Percentiles rank a stretch among this genome's conserved stretches.
phyloP scores from a whole-genome alignment of 1,140 invertebrate genomes.

The Nasonia vitripennis region DNA sequence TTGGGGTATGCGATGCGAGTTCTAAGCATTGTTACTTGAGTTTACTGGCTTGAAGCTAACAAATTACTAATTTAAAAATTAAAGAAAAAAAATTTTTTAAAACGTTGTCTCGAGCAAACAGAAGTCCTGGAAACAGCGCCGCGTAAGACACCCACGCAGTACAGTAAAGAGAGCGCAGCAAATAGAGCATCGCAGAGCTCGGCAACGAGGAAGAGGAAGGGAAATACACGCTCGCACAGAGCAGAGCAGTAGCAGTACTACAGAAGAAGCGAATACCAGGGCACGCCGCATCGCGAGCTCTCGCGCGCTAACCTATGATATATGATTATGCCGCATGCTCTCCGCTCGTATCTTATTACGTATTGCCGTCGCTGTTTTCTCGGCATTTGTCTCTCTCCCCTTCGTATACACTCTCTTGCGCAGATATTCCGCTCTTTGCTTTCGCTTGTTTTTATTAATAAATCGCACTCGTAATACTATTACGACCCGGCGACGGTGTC shows the following conservation, averaged over 20 bases:
- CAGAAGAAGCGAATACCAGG: conserved; percentile 15
- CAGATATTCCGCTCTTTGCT: background rate
- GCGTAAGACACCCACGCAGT: background rate
- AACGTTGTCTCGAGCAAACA: background rate
- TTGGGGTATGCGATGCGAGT: background rate
- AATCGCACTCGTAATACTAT: conserved; percentile 32
- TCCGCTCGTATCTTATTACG: conserved; percentile 67
- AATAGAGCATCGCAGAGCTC: background rate
- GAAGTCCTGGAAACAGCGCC: background rate
- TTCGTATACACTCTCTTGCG: background rate
- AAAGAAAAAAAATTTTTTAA: background rate
- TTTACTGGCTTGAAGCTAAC: too few relatives aligned
- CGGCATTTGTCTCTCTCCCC: conserved; percentile 47
- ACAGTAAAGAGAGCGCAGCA: background rate
- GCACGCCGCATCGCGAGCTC: conserved; percentile 40
- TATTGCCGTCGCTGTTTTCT: conserved; percentile 59
- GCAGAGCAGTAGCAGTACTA: too few relatives aligned
- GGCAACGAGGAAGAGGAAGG: background rate
- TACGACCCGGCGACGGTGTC: background rate
- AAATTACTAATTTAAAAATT: too few relatives aligned
- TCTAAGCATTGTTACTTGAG: background rate
- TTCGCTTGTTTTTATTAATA: conserved; percentile 39
- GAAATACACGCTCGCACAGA: conserved; percentile 1
- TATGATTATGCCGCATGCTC: conserved; percentile 66
- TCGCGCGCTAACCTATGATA: conserved; percentile 65